Evolutionary conservation across 2,113 vertebrate genomes (phyloP).

Genomic region (Fulmarus glacialis): DNA sequence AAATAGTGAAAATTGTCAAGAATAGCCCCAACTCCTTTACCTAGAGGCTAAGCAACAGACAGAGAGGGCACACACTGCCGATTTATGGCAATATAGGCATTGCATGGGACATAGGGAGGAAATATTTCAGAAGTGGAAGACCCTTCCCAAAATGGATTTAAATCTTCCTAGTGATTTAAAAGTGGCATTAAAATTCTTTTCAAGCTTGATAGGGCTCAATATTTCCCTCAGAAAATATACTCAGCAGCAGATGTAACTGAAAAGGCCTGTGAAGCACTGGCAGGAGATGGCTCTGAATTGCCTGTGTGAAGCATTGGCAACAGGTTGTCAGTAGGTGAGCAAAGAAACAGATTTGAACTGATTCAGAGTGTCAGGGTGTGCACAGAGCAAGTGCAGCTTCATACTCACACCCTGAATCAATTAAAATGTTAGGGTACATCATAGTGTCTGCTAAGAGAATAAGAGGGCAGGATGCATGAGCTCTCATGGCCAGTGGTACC

Average conservation of each 20-base stretch:
- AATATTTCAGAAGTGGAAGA: neutral
- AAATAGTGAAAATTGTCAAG: neutral
- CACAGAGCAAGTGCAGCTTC: neutral
- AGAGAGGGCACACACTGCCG: neutral
- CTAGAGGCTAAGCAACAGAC: neutral
- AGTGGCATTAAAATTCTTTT: neutral
- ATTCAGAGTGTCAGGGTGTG: neutral
- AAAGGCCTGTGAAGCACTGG: neutral
- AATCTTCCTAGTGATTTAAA: neutral
- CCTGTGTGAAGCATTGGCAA: neutral
- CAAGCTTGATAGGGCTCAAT: neutral
- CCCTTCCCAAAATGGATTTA: neutral
- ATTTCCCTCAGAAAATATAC: neutral
- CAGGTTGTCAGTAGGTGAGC: neutral
- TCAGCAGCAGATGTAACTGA: accelerated
- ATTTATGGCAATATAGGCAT: neutral
- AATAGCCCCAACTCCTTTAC: neutral
- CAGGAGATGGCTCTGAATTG: neutral
- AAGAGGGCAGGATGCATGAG: neutral
- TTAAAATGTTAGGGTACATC: neutral
- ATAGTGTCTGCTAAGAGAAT: neutral
- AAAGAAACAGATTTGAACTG: neutral
- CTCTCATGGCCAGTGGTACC: neutral
- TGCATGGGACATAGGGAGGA: neutral
- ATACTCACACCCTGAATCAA: neutral